Base-by-base conservation (phyloP, 2,113 vertebrate genomes). In the Callaeas wilsoni region DNA sequence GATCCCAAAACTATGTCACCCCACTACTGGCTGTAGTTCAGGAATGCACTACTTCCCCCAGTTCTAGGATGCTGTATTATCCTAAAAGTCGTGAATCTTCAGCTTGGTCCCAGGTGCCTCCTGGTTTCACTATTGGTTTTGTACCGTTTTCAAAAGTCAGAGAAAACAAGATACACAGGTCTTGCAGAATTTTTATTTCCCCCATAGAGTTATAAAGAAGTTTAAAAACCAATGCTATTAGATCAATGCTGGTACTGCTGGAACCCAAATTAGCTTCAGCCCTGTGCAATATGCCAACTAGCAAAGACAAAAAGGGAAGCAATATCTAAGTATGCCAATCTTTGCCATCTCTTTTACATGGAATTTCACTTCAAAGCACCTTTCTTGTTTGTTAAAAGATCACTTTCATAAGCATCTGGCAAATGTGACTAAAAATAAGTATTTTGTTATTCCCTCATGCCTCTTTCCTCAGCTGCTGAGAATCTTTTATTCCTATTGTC, bases 391-490 rank as follows among this genome's bases (percentile, higher is more conserved):
- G 75, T 67, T 80, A 49, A 32, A 57, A 69, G 81, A 80, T 87
- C 63, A n/a, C 57, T 96, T 95, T 90, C 42, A 93, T 80, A 95
- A 91, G 63, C 65, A 76, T 57, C 26, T 55, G 84, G 30, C 57
- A 92, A 74, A 93, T 4, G 0, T 69, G 59, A 77, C 62, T 93
- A 91, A 91, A 94, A 96, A 80, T 83, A 68, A 94, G 30, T 68
- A 27, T 94, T 84, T 92, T 82, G 53, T 83, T 89, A 79, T 49
- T 76, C 44, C 32, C 89, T 90, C 5, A 0, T 35, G 57, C 56
- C 62, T 73, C 12, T 50, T 10, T 90, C 32, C 46, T 87, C 74
- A 78, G 37, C 46, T 87, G 25, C 57, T 26, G n/a, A 87, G 22
- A 62, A 46, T 79, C n/a, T 59, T 63, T 71, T 41, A n/a, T 64